Evolutionary conservation across 2,888 invertebrate species (phyloP), one percentile per base, ranked within the genome.

Genomic region (Pharmacophagus antenor): DNA sequence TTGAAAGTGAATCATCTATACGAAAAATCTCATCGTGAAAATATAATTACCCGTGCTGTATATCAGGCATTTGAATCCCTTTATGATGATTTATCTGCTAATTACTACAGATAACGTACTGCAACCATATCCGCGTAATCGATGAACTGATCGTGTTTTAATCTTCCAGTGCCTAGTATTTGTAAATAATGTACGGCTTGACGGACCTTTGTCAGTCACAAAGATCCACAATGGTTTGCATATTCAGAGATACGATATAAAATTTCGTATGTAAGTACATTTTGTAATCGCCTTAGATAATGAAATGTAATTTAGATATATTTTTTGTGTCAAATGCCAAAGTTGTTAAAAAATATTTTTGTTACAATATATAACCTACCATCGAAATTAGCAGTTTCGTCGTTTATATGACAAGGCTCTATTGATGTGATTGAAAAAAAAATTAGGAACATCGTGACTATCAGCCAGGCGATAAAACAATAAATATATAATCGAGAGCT

Each of bases 171-270:
- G 85, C 81, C 85, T 87, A 80, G 85, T 81, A 73, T 85, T 82
- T 83, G 78, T 80, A 82, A 74, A 79, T 76, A 80, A 74, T 71
- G 70, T 73, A 74, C 72, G 74, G 69, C 76, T 74, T 69, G 71
- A 66, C 67, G 59, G 50, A 47, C 51, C 51, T 65, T 56, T 67
- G 64, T 59, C 60, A 64, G 63, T 58, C 61, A 65, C 63, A 58
- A 58, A 31, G 52, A 63, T 65, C 67, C 71, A 66, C 69, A 66
- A 64, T 68, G 66, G 72, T 70, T 72, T 75, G 76, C 74, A 77
- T 72, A 69, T 85, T 86, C 85, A 85, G 82, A 85, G 83, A 85
- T 85, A 85, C 86, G 84, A 85, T 87, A 84, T 84, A 80, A 78
- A 73, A 76, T 69, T 63, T 54, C 62, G 60, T 68, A 67, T 50